A percentile compares a stretch with the other conserved stretches of the same genome.
Conservation (phyloP, 2,797 vertebrate species). For the Acanthurus lineatus region DNA sequence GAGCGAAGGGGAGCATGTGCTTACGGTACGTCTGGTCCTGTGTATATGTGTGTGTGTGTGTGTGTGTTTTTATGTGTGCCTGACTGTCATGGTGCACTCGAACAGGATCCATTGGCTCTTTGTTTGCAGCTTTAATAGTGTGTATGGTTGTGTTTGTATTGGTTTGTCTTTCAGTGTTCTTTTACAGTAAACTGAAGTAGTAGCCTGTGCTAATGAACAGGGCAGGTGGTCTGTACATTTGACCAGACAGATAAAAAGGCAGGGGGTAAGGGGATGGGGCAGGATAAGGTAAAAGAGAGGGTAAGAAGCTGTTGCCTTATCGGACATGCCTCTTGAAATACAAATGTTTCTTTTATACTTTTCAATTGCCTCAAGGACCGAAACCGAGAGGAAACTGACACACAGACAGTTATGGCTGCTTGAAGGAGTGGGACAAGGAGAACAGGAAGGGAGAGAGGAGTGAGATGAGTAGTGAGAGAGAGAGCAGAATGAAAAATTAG, state of each 20-base stretch:
- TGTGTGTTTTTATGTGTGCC: constrained; percentile 30
- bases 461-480: constrained; percentile 27
- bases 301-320: constrained; percentile 37
- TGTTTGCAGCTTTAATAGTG: constrained; percentile 31
- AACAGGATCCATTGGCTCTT: constrained; percentile 42
- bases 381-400: constrained; percentile 29
- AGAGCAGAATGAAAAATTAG: constrained; percentile 32
- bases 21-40: constrained; percentile 76
- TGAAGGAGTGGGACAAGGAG: constrained; percentile 68
- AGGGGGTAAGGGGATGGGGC: constrained; percentile 7
- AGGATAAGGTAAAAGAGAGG: constrained; percentile 19
- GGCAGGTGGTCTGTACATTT: constrained; percentile 54
- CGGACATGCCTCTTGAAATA: constrained; percentile 45
- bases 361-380: constrained; percentile 45
- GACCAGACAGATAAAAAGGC: constrained; percentile 16
- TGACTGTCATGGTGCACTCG: constrained; percentile 36
- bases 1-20: constrained; percentile 78
- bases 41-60: constrained; percentile 24
- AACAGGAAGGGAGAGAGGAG: constrained; percentile 51
- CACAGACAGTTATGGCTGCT: constrained; percentile 76
- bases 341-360: constrained; percentile 38
- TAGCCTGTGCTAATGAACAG: constrained; percentile 41
- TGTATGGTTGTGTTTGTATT: constrained; percentile 34
- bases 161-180: constrained; percentile 47
- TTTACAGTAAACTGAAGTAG: constrained; percentile 3